phyloP scores from a whole-genome alignment of 2,113 vertebrate genomes.

The Empidonax alnorum region DNA sequence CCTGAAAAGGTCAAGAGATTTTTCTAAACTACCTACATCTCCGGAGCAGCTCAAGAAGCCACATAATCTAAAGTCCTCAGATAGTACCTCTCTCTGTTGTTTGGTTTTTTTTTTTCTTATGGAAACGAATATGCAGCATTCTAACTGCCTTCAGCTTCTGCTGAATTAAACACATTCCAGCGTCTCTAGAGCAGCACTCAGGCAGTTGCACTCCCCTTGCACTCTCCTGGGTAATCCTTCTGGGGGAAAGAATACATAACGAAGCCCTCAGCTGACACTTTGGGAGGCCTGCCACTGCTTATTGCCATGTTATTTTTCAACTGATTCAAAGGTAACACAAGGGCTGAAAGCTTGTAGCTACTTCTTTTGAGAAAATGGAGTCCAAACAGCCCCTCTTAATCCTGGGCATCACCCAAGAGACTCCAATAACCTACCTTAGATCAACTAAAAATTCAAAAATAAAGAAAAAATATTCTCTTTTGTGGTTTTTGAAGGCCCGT shows the following conservation, averaged over 20 bases:
- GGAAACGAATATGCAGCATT: background rate
- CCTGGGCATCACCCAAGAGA: background rate
- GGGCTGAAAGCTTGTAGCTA: background rate
- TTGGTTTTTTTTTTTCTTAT: background rate
- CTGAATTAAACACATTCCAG: constrained; percentile 59
- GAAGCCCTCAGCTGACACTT: background rate
- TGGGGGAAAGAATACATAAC: constrained; percentile 10
- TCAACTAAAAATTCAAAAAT: background rate
- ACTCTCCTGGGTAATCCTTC: constrained; percentile 30
- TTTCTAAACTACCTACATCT: constrained; percentile 32
- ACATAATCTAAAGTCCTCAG: background rate
- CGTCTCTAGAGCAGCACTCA: background rate
- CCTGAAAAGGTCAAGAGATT: constrained; percentile 63
- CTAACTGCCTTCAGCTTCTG: constrained; percentile 48
- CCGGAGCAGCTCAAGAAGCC: constrained; percentile 21
- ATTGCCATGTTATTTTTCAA: constrained; percentile 32
- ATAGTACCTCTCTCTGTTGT: background rate
- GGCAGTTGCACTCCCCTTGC: background rate
- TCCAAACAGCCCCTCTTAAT: background rate
- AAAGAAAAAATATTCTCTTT: background rate
- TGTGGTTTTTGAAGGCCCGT: background rate
- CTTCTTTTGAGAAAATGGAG: background rate
- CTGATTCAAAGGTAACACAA: constrained; percentile 7
- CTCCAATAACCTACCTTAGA: background rate
- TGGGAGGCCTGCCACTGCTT: constrained; percentile 23